Base-by-base conservation (phyloP, 2,888 invertebrate genomes). In the Eutolmus rufibarbis region DNA sequence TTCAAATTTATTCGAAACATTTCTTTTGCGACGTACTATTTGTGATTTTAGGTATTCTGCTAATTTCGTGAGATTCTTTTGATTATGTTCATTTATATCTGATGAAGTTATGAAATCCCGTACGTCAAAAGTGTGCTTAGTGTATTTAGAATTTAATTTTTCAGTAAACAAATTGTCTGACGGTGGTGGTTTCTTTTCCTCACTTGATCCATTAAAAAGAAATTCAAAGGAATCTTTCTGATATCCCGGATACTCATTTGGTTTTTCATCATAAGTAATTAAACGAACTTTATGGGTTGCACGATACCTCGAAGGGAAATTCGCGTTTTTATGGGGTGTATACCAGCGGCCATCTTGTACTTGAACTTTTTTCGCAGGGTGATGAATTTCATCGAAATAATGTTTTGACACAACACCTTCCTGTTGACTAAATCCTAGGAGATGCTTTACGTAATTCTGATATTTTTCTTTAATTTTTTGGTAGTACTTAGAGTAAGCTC, bases 401-500 rank as follows among this genome's bases (percentile, higher is more conserved):
- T 88, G 12, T 43, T 82, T 78, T 7, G 89, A 89, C 12, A 87
- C 77, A 84, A 89, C 88, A 79, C 89, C 89, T 78, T 89, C 88
- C 7, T 89, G 86, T 0, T 89, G 90, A 88, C 89, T 90, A 37
- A 89, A 90, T 0, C 92, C 91, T 1, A 92, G 89, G 40, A 92
- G 89, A 87, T 91, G 91, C 78, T 91, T 91, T 2, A 92, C 91
- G 89, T 92, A 92, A 66, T 91, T 91, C 82, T 91, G 90, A 78
- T 92, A 92, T 66, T 92, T 91, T 77, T 91, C 90, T 88, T 90
- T 91, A 74, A 92, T 91, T 87, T 91, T 92, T 88, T 92, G 90
- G 81, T 91, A 91, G 87, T 91, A 92, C 87, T 92, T 91, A 1
- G 91, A 91, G 89, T 91, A 91, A 14, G 92, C 92, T 88, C 89